Base-by-base conservation (phyloP, 2,888 invertebrate genomes). In the Lysandra coridon region DNA sequence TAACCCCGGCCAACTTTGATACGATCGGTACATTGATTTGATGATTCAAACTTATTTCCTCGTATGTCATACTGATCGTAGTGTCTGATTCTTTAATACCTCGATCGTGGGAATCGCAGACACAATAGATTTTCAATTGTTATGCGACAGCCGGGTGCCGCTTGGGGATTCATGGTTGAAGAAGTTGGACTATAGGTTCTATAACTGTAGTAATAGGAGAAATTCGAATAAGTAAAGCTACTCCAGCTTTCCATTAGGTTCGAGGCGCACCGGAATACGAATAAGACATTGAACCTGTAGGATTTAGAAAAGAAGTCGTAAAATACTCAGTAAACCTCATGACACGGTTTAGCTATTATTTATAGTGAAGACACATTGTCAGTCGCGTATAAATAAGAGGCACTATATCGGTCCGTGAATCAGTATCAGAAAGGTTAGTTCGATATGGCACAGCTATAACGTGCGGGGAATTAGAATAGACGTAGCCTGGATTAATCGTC, bases 361-460 rank as follows among this genome's bases (percentile, higher is more conserved):
- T 69, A 69, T 69, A 69, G 69, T 69, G 33, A 69, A 69, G 69
- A 33, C 69, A 69, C 69, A 69, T 64, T 64, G 64, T 64, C 64
- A 64, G 64, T 64, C 30, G 69, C 33, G 33, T 69, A 33, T 69
- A 69, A 69, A 69, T 69, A 37, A 69, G 69, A 69, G 69, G 81
- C 57, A 79, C 84, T 84, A 87, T 87, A 86, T 86, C 82, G 81
- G 87, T 83, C 80, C 82, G 85, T 89, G 91, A 90, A 87, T 91
- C 90, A 89, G 84, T 85, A 83, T 85, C 81, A 83, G 82, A 90
- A 90, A 90, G 90, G 88, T 88, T 83, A 83, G 80, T 37, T 69
- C 69, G 33, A 33, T 6, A 69, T 37, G 64, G 33, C 17, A 69
- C 69, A 69, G 69, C 33, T 69, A 5, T 5, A 37, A 69, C 64